These are phyloP conservation scores for Strix occidentalis DNA, from an alignment of 2,797 vertebrate genomes.

Conservation along the genomic window DNA sequence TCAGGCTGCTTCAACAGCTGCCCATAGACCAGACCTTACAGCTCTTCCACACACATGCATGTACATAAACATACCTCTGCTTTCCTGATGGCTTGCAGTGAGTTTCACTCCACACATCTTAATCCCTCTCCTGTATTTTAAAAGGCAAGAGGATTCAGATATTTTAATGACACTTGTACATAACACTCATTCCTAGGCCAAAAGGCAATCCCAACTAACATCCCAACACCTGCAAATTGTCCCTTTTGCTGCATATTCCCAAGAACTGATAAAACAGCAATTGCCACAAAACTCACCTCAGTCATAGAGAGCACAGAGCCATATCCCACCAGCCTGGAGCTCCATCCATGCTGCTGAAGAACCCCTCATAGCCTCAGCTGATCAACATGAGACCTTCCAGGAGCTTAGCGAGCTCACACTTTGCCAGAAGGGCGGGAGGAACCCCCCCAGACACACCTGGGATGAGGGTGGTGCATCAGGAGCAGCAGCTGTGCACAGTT, in stretches of 20 bases:
- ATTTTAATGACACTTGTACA: accelerated
- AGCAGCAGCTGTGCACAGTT: background rate
- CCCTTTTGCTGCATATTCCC: too few species aligned
- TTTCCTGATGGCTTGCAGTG: background rate
- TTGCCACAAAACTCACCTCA: background rate
- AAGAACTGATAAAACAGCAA: accelerated
- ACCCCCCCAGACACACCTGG: background rate
- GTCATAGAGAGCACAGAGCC: accelerated
- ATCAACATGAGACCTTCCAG: accelerated
- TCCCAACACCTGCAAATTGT: accelerated
- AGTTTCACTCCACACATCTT: background rate
- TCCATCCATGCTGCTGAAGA: accelerated
- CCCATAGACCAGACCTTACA: background rate
- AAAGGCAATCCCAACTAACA: background rate
- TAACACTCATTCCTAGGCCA: accelerated
- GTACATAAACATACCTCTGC: accelerated
- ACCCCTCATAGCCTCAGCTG: accelerated
- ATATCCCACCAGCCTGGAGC: accelerated
- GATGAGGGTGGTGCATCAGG: background rate
- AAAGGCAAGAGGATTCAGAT: accelerated
- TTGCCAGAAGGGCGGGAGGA: accelerated
- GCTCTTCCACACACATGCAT: accelerated
- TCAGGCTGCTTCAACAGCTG: background rate
- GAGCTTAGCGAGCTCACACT: accelerated
- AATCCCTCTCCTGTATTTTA: background rate